A percentile compares a stretch with the other conserved stretches of the same genome.
Conservation (phyloP, 2,113 vertebrate species). For the Lathamus discolor region DNA sequence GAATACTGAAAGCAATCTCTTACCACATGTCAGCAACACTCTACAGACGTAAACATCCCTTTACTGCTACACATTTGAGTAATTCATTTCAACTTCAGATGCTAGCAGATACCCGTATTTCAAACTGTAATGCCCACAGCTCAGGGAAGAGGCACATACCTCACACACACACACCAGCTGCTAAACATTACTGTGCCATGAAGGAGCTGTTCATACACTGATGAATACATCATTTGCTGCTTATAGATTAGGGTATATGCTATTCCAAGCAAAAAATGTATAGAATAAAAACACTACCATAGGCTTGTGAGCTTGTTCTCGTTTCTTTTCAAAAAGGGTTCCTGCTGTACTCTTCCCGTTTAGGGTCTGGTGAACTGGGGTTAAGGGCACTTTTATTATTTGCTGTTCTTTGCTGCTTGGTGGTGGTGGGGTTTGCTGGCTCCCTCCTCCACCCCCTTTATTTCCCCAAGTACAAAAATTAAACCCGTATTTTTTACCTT, state of each 20-base stretch:
- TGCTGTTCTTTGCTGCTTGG: background rate
- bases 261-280: background rate
- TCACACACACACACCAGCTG: too few species aligned
- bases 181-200: too few species aligned
- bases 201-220: background rate
- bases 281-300: background rate
- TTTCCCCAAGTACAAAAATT: background rate
- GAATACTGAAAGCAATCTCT: too few species aligned
- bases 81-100: too few species aligned
- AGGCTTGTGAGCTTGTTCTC: background rate
- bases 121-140: too few species aligned
- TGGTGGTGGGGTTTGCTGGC: background rate
- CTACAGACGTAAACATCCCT: too few species aligned
- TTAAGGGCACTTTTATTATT: background rate
- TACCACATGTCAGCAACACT: too few species aligned
- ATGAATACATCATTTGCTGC: background rate
- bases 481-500: background rate
- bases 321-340: background rate
- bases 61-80: too few species aligned
- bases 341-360: background rate
- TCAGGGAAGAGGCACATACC: too few species aligned
- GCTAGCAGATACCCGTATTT: too few species aligned
- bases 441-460: background rate
- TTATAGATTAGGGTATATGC: background rate
- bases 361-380: background rate